Conservation (phyloP, 2,113 vertebrate genomes). For the Xenopus laevis region DNA sequence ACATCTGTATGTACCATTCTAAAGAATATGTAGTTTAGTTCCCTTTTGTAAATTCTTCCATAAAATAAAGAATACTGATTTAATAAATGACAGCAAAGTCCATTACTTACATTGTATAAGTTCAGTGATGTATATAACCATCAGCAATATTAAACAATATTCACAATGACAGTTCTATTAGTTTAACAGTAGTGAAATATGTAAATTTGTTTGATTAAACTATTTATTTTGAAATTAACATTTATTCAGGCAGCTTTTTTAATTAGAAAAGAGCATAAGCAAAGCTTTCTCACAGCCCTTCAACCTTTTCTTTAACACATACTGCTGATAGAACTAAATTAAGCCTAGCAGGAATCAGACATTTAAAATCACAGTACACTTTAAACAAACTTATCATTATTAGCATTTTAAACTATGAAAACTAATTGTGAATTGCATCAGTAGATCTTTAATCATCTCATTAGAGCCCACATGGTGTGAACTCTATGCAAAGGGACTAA, state of each 20-base stretch:
- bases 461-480: conserved; percentile 37
- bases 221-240: conserved; percentile 23
- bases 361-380: conserved; percentile 41
- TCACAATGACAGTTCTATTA: background rate
- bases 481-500: conserved; percentile 36
- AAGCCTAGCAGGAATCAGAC: conserved; percentile 39
- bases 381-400: conserved; percentile 41
- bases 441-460: conserved; percentile 42
- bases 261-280: conserved; percentile 31
- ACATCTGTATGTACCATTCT: too few species aligned
- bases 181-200: background rate
- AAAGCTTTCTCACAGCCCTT: conserved; percentile 26
- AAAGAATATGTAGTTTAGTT: too few species aligned
- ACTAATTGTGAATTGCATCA: conserved; percentile 41
- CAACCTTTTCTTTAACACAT: conserved; percentile 28
- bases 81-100: too few species aligned
- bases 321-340: conserved; percentile 40
- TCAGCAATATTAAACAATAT: background rate
- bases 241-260: conserved; percentile 15
- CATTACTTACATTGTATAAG: too few species aligned
- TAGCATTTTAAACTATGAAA: conserved; percentile 36
- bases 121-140: too few species aligned
- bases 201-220: conserved; percentile 21
- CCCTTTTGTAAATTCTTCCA: too few species aligned
- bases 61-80: too few species aligned